These are phyloP conservation scores for Eudyptes chrysolophus DNA, from an alignment of 2,113 vertebrate species.

Conservation along the genomic window DNA sequence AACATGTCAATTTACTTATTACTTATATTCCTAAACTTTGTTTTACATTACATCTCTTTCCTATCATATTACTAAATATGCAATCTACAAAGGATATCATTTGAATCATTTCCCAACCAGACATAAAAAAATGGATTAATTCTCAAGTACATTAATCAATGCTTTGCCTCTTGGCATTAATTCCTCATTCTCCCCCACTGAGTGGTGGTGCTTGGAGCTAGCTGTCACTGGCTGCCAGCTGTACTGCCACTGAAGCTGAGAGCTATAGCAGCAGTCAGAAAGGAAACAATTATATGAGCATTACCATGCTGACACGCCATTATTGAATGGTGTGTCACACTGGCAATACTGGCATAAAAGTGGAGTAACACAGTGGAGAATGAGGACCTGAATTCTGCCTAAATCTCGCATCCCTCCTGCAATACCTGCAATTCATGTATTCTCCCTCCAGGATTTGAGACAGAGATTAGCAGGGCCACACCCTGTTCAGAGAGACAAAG, in stretches of 20 bases:
- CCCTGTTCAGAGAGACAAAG: neutral
- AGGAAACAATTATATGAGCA: neutral
- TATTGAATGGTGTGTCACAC: neutral
- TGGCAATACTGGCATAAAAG: neutral
- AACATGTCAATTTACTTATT: neutral
- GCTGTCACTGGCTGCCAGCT: neutral
- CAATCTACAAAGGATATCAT: neutral
- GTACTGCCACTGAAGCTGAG: neutral
- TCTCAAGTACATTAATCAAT: neutral
- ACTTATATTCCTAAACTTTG: neutral
- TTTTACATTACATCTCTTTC: neutral
- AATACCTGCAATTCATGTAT: neutral
- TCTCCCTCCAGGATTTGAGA: neutral
- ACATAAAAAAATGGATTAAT: neutral
- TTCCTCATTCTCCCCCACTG: fast-evolving
- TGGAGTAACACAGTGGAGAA: neutral
- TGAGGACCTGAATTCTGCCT: fast-evolving
- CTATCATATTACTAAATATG: neutral
- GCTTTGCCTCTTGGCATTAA: neutral
- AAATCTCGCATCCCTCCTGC: neutral
- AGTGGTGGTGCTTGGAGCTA: neutral
- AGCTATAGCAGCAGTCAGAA: neutral
- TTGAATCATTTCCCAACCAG: neutral
- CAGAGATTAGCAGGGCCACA: neutral
- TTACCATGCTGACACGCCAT: fast-evolving